phyloP scores from a whole-genome alignment of 2,113 vertebrate genomes.

The rabbit (Oryctolagus cuniculus) region DNA sequence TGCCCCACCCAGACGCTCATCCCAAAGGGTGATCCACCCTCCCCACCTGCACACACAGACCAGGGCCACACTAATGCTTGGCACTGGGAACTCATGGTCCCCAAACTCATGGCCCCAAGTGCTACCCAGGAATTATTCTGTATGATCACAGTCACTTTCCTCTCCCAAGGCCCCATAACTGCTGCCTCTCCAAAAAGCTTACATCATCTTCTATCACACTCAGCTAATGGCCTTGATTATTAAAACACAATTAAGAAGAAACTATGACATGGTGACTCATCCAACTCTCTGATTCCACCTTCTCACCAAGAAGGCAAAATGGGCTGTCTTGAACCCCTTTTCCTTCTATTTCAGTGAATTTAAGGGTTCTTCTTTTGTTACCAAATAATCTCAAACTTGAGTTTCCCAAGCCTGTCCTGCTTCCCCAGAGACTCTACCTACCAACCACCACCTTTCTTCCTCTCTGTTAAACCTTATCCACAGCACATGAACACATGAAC shows the following conservation, averaged over 20 bases:
- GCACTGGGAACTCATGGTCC: neutral
- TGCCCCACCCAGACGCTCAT: neutral
- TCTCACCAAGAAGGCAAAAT: neutral
- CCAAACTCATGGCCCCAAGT: neutral
- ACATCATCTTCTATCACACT: neutral
- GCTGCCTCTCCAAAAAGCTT: neutral
- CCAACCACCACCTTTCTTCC: neutral
- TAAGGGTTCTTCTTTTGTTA: neutral
- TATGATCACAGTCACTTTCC: neutral
- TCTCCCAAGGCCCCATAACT: neutral
- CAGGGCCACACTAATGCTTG: neutral
- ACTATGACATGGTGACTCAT: accelerated
- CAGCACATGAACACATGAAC: neutral
- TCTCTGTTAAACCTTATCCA: neutral
- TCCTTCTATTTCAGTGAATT: neutral
- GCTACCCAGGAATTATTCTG: neutral
- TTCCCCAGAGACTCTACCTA: neutral
- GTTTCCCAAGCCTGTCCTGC: neutral
- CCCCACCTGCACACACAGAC: neutral
- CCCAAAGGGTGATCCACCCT: neutral
- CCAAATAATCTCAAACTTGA: neutral
- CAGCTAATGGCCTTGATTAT: neutral
- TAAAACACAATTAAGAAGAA: neutral
- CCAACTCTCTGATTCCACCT: too few species aligned
- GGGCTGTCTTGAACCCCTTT: neutral